These are phyloP conservation scores for Propithecus coquereli DNA, from an alignment of 2,113 vertebrate genomes.

Conservation along the genomic window DNA sequence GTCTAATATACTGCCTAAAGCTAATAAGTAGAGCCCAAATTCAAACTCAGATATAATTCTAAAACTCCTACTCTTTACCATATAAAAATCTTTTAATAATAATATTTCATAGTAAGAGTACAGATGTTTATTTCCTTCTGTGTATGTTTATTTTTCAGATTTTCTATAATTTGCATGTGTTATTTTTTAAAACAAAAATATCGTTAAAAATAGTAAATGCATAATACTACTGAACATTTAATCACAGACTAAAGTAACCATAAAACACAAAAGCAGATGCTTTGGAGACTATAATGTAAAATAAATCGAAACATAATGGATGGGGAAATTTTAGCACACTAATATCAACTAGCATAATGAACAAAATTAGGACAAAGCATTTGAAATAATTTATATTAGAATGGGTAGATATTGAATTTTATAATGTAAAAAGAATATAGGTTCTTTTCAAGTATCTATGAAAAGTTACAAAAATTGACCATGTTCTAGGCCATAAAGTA, in stretches of 20 bases:
- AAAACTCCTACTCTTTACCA: constrained; percentile 37
- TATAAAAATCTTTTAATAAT: constrained; percentile 49
- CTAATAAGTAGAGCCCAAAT: constrained; percentile 10
- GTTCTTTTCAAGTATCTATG: not conserved
- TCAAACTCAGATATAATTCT: constrained; percentile 43
- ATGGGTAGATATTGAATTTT: not conserved
- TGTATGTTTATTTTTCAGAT: constrained; percentile 31
- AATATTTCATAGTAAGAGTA: constrained; percentile 17
- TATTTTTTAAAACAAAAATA: constrained; percentile 29
- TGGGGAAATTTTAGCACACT: constrained; percentile 40
- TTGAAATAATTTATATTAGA: constrained; percentile 33
- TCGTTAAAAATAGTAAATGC: constrained; percentile 49
- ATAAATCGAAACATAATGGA: constrained; percentile 41
- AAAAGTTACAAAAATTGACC: constrained; percentile 45
- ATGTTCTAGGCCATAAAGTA: constrained; percentile 15
- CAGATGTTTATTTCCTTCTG: constrained; percentile 32
- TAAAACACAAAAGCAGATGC: constrained; percentile 51
- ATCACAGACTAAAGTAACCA: constrained; percentile 44
- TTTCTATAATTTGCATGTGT: constrained; percentile 14
- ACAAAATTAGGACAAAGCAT: constrained; percentile 38
- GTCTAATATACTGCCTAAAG: not conserved
- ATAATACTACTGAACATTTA: constrained; percentile 35
- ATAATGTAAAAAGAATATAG: constrained; percentile 33
- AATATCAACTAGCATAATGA: constrained; percentile 38
- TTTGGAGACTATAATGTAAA: constrained; percentile 26